A percentile compares a stretch with the other conserved stretches of the same genome.
These are phyloP conservation scores for Apamea monoglypha DNA, from an alignment of 2,888 invertebrate genomes.

Conservation along the genomic window DNA sequence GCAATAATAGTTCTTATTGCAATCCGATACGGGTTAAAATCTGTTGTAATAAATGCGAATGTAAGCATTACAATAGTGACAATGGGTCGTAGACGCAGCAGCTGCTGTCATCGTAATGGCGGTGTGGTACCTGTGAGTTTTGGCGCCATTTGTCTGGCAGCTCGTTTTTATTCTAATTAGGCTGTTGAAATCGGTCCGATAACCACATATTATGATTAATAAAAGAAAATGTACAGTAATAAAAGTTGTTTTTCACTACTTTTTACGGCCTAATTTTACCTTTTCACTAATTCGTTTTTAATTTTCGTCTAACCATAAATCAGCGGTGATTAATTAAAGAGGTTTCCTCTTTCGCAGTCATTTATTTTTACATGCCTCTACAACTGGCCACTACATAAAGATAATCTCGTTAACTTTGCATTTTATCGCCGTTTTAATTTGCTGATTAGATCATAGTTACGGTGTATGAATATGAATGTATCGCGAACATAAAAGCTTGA, in stretches of 20 bases:
- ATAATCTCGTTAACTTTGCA: constrained; percentile 62
- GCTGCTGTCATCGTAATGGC: constrained; percentile 79
- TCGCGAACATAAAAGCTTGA: constrained; percentile 43
- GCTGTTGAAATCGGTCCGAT: neutral
- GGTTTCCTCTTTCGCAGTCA: constrained; percentile 27
- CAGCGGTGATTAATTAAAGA: constrained; percentile 28
- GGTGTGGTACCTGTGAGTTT: constrained; percentile 55
- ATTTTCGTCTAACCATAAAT: constrained; percentile 35
- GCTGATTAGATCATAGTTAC: constrained; percentile 66
- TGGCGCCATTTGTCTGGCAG: constrained; percentile 64
- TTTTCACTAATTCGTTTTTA: constrained; percentile 6
- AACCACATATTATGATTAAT: neutral
- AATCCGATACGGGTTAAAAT: constrained; percentile 62
- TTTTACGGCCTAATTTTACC: constrained; percentile 25
- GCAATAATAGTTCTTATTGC: constrained; percentile 56
- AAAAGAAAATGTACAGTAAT: neutral
- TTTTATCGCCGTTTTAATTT: constrained; percentile 62
- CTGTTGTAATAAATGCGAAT: constrained; percentile 61
- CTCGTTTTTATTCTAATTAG: constrained; percentile 19
- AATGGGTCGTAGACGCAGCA: constrained; percentile 77
- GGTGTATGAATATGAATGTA: constrained; percentile 56
- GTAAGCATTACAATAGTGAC: constrained; percentile 69
- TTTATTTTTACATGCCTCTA: constrained; percentile 39
- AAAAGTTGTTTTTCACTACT: constrained; percentile 16
- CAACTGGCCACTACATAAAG: constrained; percentile 26